phyloP scores from a whole-genome alignment of 2,113 vertebrate species.

The Sterna hirundo region DNA sequence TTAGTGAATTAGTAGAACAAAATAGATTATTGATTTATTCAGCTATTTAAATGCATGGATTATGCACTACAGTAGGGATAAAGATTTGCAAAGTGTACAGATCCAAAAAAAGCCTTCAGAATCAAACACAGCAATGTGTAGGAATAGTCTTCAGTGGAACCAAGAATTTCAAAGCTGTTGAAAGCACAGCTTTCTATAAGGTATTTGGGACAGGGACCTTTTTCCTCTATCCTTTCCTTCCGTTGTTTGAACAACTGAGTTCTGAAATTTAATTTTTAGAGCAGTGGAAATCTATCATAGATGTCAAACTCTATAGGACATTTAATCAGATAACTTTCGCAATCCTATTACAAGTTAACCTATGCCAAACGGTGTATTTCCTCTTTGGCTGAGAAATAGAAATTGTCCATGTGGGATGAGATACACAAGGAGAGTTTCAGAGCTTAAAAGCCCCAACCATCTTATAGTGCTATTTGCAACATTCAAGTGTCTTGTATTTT shows the following conservation, averaged over 20 bases:
- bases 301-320: background rate
- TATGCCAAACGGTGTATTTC: background rate
- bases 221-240: background rate
- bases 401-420: background rate
- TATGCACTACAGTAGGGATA: background rate
- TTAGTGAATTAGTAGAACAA: background rate
- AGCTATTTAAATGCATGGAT: background rate
- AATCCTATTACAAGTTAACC: background rate
- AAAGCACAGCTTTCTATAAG: background rate
- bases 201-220: background rate
- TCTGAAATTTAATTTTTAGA: slow-evolving; percentile 40
- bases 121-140: background rate
- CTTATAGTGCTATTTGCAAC: background rate
- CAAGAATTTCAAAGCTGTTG: background rate
- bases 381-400: background rate
- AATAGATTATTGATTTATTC: background rate
- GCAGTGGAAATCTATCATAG: background rate
- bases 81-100: background rate
- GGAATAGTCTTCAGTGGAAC: background rate
- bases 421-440: background rate
- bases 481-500: background rate
- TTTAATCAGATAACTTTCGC: slow-evolving; percentile 9
- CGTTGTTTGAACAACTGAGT: background rate
- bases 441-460: background rate
- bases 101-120: background rate